Percentiles rank a stretch among this genome's conserved stretches.
Evolutionary conservation across 2,113 vertebrate species (phyloP).

Genomic region (Gambusia holbrooki): DNA sequence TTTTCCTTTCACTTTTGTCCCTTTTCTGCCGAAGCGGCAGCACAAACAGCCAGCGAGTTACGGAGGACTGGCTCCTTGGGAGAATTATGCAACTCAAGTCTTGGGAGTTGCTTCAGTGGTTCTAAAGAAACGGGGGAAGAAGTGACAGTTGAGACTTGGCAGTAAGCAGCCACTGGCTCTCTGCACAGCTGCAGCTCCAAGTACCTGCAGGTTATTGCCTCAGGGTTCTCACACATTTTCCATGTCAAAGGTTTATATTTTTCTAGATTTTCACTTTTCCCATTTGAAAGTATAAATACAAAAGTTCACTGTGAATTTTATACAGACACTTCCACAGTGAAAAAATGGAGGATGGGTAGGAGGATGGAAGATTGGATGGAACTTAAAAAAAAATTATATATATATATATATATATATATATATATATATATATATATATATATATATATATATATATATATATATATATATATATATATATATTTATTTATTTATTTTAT

Average conservation of each 20-base stretch:
- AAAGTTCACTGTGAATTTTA: background rate
- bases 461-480: too few relatives aligned
- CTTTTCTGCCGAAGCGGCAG: background rate
- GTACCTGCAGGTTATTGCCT: background rate
- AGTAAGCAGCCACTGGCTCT: background rate
- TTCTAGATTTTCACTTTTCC: background rate
- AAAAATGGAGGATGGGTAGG: background rate
- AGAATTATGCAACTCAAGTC: background rate
- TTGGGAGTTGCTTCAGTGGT: background rate
- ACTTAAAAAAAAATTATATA: too few relatives aligned
- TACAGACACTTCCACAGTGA: background rate
- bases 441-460: too few relatives aligned
- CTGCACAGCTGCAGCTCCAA: background rate
- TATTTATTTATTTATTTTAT: too few relatives aligned
- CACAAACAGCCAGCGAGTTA: background rate
- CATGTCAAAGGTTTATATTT: background rate
- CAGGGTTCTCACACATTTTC: background rate
- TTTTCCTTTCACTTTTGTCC: background rate
- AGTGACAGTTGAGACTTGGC: background rate
- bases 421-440: too few relatives aligned
- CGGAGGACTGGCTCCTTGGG: background rate
- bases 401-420: too few relatives aligned
- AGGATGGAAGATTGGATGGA: too few relatives aligned
- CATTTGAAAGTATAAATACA: background rate
- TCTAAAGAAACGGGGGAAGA: background rate